Evolutionary conservation across 1,140 invertebrate species (phyloP).

Genomic region (Anastrepha ludens): DNA sequence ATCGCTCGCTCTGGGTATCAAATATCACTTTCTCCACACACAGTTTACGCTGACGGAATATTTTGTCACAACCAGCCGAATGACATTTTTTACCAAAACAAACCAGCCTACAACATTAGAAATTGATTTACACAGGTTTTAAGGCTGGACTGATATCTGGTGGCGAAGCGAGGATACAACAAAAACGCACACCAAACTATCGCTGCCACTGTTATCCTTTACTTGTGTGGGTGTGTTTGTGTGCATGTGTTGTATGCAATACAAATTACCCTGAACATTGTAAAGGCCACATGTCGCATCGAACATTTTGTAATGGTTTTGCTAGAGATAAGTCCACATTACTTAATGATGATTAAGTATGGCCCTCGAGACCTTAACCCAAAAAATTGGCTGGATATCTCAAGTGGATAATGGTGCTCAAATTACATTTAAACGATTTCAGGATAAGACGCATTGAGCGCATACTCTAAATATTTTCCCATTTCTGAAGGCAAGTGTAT

Average conservation of each 20-base stretch:
- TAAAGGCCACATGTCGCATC: not conserved
- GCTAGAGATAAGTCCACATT: slow-evolving; percentile 31
- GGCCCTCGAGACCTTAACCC: not conserved
- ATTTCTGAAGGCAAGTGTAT: not conserved
- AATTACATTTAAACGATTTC: slow-evolving; percentile 37
- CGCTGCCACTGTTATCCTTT: not conserved
- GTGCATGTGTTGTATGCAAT: not conserved
- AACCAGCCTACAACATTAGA: slow-evolving; percentile 41
- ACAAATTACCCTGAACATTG: slow-evolving; percentile 4
- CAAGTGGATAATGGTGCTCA: slow-evolving; percentile 30
- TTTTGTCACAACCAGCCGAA: not conserved
- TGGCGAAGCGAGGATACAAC: not conserved
- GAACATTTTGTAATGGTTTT: not conserved
- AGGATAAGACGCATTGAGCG: not conserved
- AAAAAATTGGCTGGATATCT: slow-evolving; percentile 17
- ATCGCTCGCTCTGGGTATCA: not conserved
- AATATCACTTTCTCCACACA: slow-evolving; percentile 46
- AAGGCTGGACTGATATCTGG: not conserved
- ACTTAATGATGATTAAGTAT: slow-evolving; percentile 51
- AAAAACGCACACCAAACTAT: not conserved
- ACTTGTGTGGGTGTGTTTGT: not conserved
- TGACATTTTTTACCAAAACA: slow-evolving; percentile 43
- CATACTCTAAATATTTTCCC: not conserved
- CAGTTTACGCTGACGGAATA: not conserved
- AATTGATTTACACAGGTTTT: not conserved